A percentile compares a stretch with the other conserved stretches of the same genome.
Evolutionary conservation across 2,113 vertebrate species (phyloP).

Genomic region (Panthera leo): DNA sequence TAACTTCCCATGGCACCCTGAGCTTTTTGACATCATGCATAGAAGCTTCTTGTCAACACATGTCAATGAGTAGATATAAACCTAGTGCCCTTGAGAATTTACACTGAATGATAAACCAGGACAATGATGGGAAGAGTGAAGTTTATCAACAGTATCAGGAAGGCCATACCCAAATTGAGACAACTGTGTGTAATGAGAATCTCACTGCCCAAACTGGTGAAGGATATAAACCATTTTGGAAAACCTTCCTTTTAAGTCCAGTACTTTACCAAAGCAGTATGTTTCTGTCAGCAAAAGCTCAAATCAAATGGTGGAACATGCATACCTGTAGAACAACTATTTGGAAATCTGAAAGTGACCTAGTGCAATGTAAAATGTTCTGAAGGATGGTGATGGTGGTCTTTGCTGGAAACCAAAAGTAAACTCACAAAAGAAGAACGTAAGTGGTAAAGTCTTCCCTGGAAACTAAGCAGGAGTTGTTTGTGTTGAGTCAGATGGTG

Average conservation of each 20-base stretch:
- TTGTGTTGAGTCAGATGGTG: no score
- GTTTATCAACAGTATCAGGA: background rate
- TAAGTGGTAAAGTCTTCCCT: no score
- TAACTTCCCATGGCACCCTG: background rate
- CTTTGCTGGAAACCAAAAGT: no score
- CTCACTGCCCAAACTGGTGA: background rate
- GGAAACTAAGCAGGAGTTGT: no score
- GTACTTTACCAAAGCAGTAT: background rate
- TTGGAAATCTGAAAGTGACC: no score
- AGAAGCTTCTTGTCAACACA: background rate
- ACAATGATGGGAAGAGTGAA: background rate
- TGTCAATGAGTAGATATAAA: background rate
- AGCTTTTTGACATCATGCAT: no score
- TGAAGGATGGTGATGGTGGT: no score
- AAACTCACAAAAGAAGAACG: no score
- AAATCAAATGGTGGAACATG: no score
- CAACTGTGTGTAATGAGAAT: background rate
- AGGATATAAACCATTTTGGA: background rate
- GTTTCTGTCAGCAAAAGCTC: background rate
- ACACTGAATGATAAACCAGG: background rate
- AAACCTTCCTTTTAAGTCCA: background rate
- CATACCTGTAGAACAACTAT: no score
- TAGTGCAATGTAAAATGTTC: no score
- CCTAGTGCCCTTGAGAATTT: background rate
- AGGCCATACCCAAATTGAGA: background rate